These are phyloP conservation scores for Zingel zingel DNA, from an alignment of 2,113 vertebrate species.

Conservation along the genomic window DNA sequence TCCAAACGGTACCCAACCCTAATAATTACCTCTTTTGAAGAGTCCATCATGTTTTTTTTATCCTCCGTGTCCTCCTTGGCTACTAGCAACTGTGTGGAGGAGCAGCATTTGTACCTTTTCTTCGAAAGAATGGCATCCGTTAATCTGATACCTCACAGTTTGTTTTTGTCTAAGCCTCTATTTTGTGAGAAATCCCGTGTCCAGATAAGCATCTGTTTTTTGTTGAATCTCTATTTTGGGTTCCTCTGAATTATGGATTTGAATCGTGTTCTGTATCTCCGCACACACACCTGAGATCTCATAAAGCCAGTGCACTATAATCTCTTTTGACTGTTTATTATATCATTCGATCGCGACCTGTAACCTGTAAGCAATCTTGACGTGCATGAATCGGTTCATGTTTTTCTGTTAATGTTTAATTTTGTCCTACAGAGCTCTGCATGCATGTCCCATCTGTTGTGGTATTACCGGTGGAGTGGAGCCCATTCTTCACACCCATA, in stretches of 20 bases:
- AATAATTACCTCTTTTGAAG: too few species aligned
- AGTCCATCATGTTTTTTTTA: too few species aligned
- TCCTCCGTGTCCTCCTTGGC: too few species aligned
- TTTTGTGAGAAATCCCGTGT: neutral
- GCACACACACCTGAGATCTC: neutral
- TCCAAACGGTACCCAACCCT: too few species aligned
- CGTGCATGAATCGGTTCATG: slow-evolving; percentile 7
- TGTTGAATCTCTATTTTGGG: neutral
- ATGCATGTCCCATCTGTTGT: slow-evolving; percentile 51
- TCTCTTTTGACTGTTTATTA: neutral
- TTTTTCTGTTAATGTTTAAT: slow-evolving; percentile 60
- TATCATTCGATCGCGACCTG: neutral
- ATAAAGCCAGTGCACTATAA: neutral
- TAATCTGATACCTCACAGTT: neutral
- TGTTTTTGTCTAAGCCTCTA: slow-evolving; percentile 1
- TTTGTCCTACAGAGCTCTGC: slow-evolving; percentile 46
- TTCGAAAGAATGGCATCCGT: neutral
- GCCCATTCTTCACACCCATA: slow-evolving; percentile 36
- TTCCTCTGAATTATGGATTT: neutral
- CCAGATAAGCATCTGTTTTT: neutral
- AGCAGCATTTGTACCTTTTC: neutral
- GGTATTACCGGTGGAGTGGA: slow-evolving; percentile 23
- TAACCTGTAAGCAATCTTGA: neutral
- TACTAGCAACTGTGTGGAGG: too few species aligned
- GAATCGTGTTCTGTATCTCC: neutral